These are phyloP conservation scores for Cylindroiulus punctatus DNA, from an alignment of 2,888 invertebrate genomes.

Conservation along the genomic window DNA sequence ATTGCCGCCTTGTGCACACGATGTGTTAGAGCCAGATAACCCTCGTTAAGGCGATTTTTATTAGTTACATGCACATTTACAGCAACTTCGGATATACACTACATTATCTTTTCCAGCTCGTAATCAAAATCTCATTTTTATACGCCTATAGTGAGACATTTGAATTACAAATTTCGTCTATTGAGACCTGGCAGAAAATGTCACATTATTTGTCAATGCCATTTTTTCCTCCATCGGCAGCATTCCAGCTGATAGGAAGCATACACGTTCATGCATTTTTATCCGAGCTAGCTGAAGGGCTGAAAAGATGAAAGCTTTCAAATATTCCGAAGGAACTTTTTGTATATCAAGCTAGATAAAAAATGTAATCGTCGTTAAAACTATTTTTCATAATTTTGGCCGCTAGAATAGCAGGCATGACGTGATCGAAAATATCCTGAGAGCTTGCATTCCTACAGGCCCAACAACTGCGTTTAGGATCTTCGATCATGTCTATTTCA, in stretches of 20 bases:
- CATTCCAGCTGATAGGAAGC: not conserved
- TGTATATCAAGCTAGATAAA: not conserved
- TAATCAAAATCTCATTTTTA: conserved; percentile 42
- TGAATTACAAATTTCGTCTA: conserved; percentile 42
- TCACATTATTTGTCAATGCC: conserved; percentile 23
- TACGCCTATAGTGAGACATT: conserved; percentile 26
- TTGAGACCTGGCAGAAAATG: conserved; percentile 42
- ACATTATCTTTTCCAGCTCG: conserved; percentile 23
- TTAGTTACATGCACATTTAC: conserved; percentile 2
- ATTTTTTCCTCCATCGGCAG: not conserved
- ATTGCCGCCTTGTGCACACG: not conserved
- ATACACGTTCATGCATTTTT: not conserved
- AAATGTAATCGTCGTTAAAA: conserved; percentile 31
- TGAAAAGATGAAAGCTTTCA: conserved; percentile 2
- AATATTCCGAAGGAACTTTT: not conserved
- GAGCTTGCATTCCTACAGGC: not conserved
- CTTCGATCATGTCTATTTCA: not conserved
- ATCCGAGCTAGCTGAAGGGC: not conserved
- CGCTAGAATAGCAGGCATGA: not conserved
- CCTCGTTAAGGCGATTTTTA: not conserved
- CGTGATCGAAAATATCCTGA: not conserved
- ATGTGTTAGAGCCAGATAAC: not conserved
- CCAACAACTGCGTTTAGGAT: not conserved
- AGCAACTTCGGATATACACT: not conserved
- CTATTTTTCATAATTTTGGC: conserved; percentile 31